phyloP scores from a whole-genome alignment of 1,140 invertebrate genomes.

The Drosophila repleta region DNA sequence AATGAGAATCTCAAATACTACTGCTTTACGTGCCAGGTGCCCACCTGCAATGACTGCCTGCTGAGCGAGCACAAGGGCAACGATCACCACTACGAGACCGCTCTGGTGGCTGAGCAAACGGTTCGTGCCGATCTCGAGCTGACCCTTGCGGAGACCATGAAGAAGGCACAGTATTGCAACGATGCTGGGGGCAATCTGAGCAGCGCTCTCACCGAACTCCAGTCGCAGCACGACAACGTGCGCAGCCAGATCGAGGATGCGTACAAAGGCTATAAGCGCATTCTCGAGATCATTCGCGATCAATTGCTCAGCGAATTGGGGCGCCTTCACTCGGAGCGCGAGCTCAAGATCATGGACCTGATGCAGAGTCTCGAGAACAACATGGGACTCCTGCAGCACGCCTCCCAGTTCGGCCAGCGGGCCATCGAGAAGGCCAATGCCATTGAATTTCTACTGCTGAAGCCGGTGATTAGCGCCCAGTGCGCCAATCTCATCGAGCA shows the following conservation, averaged over 20 bases:
- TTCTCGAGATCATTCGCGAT: slow-evolving; percentile 92
- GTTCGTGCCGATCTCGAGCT: slow-evolving; percentile 90
- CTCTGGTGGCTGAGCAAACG: slow-evolving; percentile 89
- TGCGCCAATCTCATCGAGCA: slow-evolving; percentile 91
- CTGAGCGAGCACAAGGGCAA: slow-evolving; percentile 91
- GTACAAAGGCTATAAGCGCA: slow-evolving; percentile 92
- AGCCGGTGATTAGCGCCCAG: slow-evolving; percentile 90
- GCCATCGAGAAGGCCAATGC: slow-evolving; percentile 92
- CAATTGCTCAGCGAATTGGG: slow-evolving; percentile 90
- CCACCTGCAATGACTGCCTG: slow-evolving; percentile 93
- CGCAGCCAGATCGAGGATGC: slow-evolving; percentile 93
- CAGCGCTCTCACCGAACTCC: slow-evolving; percentile 92
- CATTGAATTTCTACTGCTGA: slow-evolving; percentile 92
- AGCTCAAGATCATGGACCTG: slow-evolving; percentile 94
- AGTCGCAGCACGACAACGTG: slow-evolving; percentile 93
- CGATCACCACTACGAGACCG: slow-evolving; percentile 90
- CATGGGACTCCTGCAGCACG: slow-evolving; percentile 92
- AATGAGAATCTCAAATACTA: slow-evolving; percentile 92
- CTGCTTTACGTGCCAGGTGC: slow-evolving; percentile 92
- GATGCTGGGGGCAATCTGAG: slow-evolving; percentile 89
- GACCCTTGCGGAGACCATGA: slow-evolving; percentile 89
- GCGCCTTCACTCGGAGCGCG: slow-evolving; percentile 91
- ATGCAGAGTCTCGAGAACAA: slow-evolving; percentile 92
- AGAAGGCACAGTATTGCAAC: slow-evolving; percentile 89
- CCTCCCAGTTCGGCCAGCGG: slow-evolving; percentile 91